Evolutionary conservation across 2,888 invertebrate species (phyloP), one percentile per base, ranked within the genome.

Genomic region (Ametastegia equiseti): DNA sequence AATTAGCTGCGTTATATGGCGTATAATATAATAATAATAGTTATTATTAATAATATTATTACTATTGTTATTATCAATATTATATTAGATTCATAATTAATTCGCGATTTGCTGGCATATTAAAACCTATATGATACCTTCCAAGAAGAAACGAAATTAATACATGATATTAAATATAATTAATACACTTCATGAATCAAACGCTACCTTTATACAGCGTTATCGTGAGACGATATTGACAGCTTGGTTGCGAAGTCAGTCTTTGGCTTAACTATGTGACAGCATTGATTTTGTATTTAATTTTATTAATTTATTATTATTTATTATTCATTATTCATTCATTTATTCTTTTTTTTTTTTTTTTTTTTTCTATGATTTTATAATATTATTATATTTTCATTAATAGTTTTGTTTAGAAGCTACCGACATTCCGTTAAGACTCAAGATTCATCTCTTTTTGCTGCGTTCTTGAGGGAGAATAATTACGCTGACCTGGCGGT

Each of bases 401-500:
- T 33, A 63, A 30, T 42, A 54, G 60, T 60, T 54, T 11, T 60
- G 23, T 13, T 47, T 71, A 42, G 42, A 60, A 9, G 27, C 42
- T 30, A 78, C 7, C 7, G 15, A 78, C 23, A 47, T 63, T 47
- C 15, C 65, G 81, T 81, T 81, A 81, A 81, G 63, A 75, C 47
- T 33, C 73, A 11, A 65, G 47, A 75, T 81, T 81, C 47, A 33
- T 77, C n/a, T 71, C 71, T 45, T 77, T 73, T 36, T 9, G 42
- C 57, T 19, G 5, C 47, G 19, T 36, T 65, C 36, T 39, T 11
- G 77, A 63, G 19, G 81, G 75, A 19, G 78, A 39, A 69, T 79
- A 23, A 42, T 65, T 67, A 30, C 91, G 89, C 82, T 91, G 91
- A 63, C 91, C 91, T 2, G 91, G 91, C 42, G 91, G 91, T 82